These are phyloP conservation scores for Enteromius anoplus DNA, from an alignment of 2,797 vertebrate species.

Conservation along the genomic window DNA sequence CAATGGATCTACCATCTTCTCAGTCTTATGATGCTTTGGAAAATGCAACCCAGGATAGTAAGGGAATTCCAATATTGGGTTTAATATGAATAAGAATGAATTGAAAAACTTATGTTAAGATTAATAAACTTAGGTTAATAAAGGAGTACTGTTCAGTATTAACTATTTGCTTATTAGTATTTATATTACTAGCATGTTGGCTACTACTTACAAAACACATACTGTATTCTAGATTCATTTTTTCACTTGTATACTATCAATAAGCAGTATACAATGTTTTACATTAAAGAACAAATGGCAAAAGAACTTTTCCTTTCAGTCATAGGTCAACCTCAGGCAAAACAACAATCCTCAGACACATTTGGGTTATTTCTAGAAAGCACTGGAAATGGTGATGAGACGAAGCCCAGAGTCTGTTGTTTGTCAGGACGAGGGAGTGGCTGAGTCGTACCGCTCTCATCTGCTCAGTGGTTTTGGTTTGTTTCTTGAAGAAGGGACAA, in stretches of 20 bases:
- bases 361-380: conserved; percentile 2
- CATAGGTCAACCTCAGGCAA: background rate
- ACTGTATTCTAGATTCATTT: background rate
- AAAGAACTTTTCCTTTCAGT: background rate
- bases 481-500: background rate
- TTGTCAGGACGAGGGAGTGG: conserved; percentile 8
- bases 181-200: background rate
- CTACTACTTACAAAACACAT: background rate
- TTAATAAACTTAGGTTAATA: background rate
- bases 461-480: conserved; percentile 28
- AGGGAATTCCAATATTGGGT: background rate
- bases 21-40: background rate
- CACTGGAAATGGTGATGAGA: background rate
- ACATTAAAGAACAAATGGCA: background rate
- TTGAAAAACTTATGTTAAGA: background rate
- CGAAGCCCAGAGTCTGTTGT: conserved; percentile 5
- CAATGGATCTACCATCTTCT: background rate
- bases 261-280: background rate
- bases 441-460: background rate
- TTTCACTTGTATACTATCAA: no score
- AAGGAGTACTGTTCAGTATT: background rate
- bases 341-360: background rate
- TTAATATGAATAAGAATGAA: background rate
- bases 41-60: background rate
- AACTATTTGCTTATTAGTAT: background rate